Percentiles rank a stretch among this genome's conserved stretches.
phyloP scores from a whole-genome alignment of 2,797 vertebrate genomes.

The Enteromius argenteus region DNA sequence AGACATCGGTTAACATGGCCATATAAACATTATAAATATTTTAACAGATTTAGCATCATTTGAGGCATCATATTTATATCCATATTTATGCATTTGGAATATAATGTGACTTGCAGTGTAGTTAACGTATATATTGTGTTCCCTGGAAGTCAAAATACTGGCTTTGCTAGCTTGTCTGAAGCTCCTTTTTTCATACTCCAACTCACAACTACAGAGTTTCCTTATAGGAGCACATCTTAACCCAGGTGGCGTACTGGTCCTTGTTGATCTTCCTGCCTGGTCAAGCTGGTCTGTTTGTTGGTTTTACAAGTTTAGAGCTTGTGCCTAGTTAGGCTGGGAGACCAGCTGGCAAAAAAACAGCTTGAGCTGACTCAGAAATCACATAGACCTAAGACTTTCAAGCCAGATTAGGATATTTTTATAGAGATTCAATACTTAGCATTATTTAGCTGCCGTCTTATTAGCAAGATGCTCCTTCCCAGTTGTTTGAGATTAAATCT shows the following conservation, averaged over 20 bases:
- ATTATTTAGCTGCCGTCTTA: not conserved
- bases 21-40: not conserved
- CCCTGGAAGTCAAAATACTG: not conserved
- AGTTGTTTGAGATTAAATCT: constrained; percentile 9
- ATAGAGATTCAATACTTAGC: not conserved
- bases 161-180: not conserved
- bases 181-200: not conserved
- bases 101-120: not conserved
- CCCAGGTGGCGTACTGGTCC: not conserved
- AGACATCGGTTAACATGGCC: not conserved
- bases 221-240: not conserved
- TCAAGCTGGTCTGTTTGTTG: not conserved
- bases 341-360: not conserved
- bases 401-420: not conserved
- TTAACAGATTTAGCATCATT: not conserved
- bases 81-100: not conserved
- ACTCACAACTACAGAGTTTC: not conserved
- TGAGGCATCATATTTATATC: not conserved
- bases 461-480: too few relatives aligned
- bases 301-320: not conserved
- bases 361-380: not conserved
- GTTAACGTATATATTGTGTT: not conserved
- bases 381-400: not conserved
- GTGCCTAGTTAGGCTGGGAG: not conserved
- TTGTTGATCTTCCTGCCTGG: not conserved